phyloP scores from a whole-genome alignment of 2,888 invertebrate species.

The Tetragonisca angustula region DNA sequence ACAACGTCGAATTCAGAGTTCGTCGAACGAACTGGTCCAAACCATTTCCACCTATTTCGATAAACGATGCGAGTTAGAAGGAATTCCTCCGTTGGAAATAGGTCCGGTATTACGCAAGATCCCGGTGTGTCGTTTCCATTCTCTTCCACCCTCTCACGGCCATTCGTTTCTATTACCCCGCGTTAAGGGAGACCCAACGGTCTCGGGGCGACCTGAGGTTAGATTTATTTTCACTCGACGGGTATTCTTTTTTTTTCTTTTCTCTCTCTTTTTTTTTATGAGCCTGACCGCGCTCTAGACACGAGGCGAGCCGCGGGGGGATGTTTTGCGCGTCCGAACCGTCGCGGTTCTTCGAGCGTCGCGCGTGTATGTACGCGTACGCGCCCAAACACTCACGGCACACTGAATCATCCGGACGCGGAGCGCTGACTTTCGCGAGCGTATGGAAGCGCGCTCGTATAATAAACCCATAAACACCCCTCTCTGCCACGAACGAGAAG shows the following conservation, averaged over 20 bases:
- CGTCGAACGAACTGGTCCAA: not conserved
- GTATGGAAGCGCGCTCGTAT: conserved; percentile 75
- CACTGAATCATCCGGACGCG: conserved; percentile 51
- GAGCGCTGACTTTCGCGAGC: conserved; percentile 36
- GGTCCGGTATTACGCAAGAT: conserved; percentile 31
- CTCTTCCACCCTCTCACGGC: conserved; percentile 33
- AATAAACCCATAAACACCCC: conserved; percentile 84
- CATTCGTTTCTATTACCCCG: conserved; percentile 73
- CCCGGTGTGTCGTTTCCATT: conserved; percentile 51
- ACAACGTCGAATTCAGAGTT: not conserved
- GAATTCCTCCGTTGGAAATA: not conserved
- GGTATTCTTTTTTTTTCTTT: conserved; percentile 70
- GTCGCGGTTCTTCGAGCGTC: conserved; percentile 4
- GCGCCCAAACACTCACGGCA: not conserved
- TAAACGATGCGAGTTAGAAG: not conserved
- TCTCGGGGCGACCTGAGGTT: conserved; percentile 72
- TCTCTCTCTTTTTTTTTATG: conserved; percentile 73
- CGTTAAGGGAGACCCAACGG: conserved; percentile 71
- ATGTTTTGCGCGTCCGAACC: conserved; percentile 53
- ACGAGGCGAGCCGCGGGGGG: conserved; percentile 46
- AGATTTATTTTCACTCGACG: conserved; percentile 83
- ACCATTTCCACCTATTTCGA: not conserved
- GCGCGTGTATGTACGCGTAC: conserved; percentile 8
- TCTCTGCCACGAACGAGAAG: conserved; percentile 57
- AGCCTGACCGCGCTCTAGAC: conserved; percentile 76